Evolutionary conservation across 1,140 invertebrate species (phyloP).

Genomic region (Saccostrea cuccullata): DNA sequence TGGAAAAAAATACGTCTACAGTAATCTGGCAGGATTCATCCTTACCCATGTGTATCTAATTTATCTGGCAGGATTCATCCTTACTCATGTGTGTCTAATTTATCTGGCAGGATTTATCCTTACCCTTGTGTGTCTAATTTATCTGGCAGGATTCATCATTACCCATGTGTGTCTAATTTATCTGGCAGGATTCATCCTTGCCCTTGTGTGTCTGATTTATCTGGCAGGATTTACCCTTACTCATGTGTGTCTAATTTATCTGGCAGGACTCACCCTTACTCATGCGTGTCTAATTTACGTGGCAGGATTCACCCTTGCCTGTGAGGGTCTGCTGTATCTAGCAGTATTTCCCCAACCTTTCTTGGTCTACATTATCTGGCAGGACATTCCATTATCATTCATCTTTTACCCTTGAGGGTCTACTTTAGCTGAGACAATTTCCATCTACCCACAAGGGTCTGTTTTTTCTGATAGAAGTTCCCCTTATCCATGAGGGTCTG

Average conservation of each 20-base stretch:
- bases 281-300: no score
- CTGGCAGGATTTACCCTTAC: slow-evolving; percentile 89
- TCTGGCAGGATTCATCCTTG: slow-evolving; percentile 82
- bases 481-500: slow-evolving; percentile 80
- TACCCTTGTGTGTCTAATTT: no score
- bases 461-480: slow-evolving; percentile 91
- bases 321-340: slow-evolving; percentile 48
- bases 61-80: slow-evolving; percentile 93
- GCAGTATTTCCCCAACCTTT: not conserved
- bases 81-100: slow-evolving; percentile 69
- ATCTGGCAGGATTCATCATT: no score
- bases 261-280: no score
- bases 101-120: no score
- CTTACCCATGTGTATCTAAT: slow-evolving; percentile 78
- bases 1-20: no score
- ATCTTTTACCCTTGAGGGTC: slow-evolving; percentile 28
- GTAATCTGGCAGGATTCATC: no score
- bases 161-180: no score
- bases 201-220: slow-evolving; percentile 96
- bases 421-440: slow-evolving; percentile 78
- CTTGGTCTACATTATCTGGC: not conserved
- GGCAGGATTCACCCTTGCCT: not conserved
- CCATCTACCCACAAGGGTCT: slow-evolving; percentile 97
- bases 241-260: slow-evolving; percentile 41
- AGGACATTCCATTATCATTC: not conserved